Percentiles rank a stretch among this genome's conserved stretches.
These are phyloP conservation scores for Spongia lamella DNA, from an alignment of 37 sponge, comb jelly and placozoan species.

Conservation along the genomic window DNA sequence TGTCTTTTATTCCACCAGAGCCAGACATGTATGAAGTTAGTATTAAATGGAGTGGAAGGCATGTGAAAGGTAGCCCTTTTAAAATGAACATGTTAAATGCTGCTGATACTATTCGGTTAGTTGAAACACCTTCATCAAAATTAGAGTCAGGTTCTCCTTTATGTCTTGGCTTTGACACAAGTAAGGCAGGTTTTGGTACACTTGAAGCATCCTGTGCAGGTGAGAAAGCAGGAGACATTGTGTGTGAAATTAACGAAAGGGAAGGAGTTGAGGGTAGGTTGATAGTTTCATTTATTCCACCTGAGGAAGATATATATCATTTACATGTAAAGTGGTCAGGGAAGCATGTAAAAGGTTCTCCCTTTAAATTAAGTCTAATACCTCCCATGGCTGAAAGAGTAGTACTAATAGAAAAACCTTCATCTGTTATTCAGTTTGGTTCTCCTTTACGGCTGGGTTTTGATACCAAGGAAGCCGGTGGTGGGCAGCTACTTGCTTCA, in stretches of 20 bases:
- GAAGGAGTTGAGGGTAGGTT: slow-evolving; percentile 57
- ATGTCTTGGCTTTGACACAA: slow-evolving; percentile 44
- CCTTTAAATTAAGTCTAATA: slow-evolving; percentile 46
- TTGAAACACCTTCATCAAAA: slow-evolving; percentile 35
- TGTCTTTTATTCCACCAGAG: slow-evolving; percentile 39
- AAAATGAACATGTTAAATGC: slow-evolving; percentile 44
- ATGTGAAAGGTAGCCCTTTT: slow-evolving; percentile 69
- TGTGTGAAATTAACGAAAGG: slow-evolving; percentile 11
- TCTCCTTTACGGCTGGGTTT: not conserved
- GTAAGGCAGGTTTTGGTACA: slow-evolving; percentile 58
- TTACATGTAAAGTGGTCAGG: slow-evolving; percentile 51
- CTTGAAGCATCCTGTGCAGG: slow-evolving; percentile 49
- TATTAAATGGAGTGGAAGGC: slow-evolving; percentile 60
- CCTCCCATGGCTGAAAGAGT: slow-evolving; percentile 33
- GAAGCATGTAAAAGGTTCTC: slow-evolving; percentile 48
- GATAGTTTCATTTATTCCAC: slow-evolving; percentile 50
- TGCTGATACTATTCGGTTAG: slow-evolving; percentile 35
- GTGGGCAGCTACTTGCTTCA: no score
- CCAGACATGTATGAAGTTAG: slow-evolving; percentile 55
- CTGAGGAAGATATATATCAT: slow-evolving; percentile 33
- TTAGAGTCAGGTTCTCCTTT: slow-evolving; percentile 21
- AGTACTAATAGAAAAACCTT: no score
- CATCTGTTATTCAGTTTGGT: no score
- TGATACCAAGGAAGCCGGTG: no score
- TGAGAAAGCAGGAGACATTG: slow-evolving; percentile 5